These are phyloP conservation scores for Acanthosepion esculentum DNA, from an alignment of 2,888 invertebrate genomes.

Conservation along the genomic window DNA sequence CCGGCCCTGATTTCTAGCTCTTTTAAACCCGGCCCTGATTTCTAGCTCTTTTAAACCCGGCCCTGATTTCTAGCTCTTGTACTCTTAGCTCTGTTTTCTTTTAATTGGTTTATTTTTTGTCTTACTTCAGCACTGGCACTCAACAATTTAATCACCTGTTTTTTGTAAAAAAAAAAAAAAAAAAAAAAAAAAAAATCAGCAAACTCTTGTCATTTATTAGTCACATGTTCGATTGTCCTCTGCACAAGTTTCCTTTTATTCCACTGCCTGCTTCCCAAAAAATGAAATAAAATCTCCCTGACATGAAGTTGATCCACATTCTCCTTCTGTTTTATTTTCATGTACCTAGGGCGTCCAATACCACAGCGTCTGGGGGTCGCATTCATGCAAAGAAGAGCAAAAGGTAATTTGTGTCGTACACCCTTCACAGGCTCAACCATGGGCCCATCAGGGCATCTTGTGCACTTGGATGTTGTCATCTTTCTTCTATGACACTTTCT, in stretches of 20 bases:
- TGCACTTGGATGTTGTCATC: constrained; percentile 43
- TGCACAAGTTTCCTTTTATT: neutral
- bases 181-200: neutral
- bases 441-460: neutral
- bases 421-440: neutral
- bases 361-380: constrained; percentile 35
- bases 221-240: neutral
- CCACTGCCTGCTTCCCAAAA: neutral
- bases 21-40: too few species aligned
- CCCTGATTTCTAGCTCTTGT: too few species aligned
- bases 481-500: neutral
- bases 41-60: too few species aligned
- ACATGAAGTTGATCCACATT: neutral
- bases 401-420: constrained; percentile 41
- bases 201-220: neutral
- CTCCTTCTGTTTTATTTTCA: constrained; percentile 35
- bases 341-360: constrained; percentile 42
- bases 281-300: neutral
- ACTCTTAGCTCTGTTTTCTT: too few species aligned
- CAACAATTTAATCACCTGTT: too few species aligned
- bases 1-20: too few species aligned
- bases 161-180: too few species aligned
- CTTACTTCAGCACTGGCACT: too few species aligned
- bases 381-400: constrained; percentile 25
- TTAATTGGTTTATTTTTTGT: too few species aligned